phyloP scores from a whole-genome alignment of 2,888 invertebrate genomes.

The Amphiduros pacificus region DNA sequence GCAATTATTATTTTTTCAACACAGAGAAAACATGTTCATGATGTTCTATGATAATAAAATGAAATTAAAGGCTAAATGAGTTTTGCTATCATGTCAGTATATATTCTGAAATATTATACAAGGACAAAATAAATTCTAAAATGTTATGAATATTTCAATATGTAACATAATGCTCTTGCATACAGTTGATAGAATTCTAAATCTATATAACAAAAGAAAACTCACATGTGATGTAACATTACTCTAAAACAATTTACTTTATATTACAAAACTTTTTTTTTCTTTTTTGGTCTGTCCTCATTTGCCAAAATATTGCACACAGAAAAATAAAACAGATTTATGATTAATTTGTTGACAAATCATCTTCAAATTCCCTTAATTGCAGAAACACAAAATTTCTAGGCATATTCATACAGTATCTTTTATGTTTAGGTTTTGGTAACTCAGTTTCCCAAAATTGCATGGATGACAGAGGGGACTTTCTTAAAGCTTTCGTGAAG shows the following conservation, averaged over 20 bases:
- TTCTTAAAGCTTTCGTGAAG: constrained; percentile 39
- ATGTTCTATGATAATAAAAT: too few species aligned
- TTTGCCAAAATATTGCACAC: neutral
- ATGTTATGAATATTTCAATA: too few species aligned
- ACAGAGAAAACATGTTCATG: too few species aligned
- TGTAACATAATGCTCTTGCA: too few species aligned
- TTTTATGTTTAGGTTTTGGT: too few species aligned
- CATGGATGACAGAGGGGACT: constrained; percentile 9
- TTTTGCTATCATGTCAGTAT: too few species aligned
- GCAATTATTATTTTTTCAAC: too few species aligned
- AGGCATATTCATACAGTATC: too few species aligned
- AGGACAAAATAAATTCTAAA: too few species aligned
- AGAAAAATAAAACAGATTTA: neutral
- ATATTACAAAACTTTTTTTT: neutral
- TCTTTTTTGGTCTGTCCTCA: neutral
- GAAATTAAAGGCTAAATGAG: too few species aligned
- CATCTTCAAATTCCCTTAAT: neutral
- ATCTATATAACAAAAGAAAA: neutral
- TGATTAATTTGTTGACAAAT: neutral
- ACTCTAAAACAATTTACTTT: neutral
- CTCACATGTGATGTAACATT: neutral
- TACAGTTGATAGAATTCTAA: neutral
- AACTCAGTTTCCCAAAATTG: too few species aligned
- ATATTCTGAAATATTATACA: too few species aligned
- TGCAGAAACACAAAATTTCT: neutral